phyloP scores from a whole-genome alignment of 2,888 invertebrate species.

The Epirrita christyi region DNA sequence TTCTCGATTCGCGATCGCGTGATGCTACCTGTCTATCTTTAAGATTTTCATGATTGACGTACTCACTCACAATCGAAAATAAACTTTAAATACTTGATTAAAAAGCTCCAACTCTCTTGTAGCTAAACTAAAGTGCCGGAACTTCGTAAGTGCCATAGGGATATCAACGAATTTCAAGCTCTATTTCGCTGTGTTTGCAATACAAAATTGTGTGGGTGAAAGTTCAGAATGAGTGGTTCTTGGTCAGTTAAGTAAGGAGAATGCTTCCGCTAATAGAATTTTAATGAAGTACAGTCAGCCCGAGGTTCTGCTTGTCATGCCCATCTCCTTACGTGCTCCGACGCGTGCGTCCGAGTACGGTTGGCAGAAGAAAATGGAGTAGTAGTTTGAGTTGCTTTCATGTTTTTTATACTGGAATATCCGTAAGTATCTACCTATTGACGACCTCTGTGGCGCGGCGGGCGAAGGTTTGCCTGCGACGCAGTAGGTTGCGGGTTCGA shows the following conservation, averaged over 20 bases:
- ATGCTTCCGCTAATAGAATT: slow-evolving; percentile 84
- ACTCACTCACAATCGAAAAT: slow-evolving; percentile 37
- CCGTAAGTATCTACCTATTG: no score
- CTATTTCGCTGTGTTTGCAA: slow-evolving; percentile 6
- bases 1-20: slow-evolving; percentile 60
- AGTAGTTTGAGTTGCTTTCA: neutral
- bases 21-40: slow-evolving; percentile 63
- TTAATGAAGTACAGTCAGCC: slow-evolving; percentile 83
- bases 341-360: slow-evolving; percentile 63
- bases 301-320: slow-evolving; percentile 80
- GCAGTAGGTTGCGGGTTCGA: no score
- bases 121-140: neutral
- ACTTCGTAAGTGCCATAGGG: slow-evolving; percentile 21
- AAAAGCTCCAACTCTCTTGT: slow-evolving; percentile 22
- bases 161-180: slow-evolving; percentile 27
- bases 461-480: no score
- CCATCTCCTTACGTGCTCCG: slow-evolving; percentile 76
- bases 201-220: slow-evolving; percentile 37
- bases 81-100: slow-evolving; percentile 34
- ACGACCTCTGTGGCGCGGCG: no score
- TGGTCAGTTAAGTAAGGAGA: slow-evolving; percentile 55
- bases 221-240: slow-evolving; percentile 22
- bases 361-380: slow-evolving; percentile 45
- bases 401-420: neutral
- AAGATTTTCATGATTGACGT: slow-evolving; percentile 55